These are phyloP conservation scores for Chauna torquata DNA, from an alignment of 2,113 vertebrate species.

Conservation along the genomic window DNA sequence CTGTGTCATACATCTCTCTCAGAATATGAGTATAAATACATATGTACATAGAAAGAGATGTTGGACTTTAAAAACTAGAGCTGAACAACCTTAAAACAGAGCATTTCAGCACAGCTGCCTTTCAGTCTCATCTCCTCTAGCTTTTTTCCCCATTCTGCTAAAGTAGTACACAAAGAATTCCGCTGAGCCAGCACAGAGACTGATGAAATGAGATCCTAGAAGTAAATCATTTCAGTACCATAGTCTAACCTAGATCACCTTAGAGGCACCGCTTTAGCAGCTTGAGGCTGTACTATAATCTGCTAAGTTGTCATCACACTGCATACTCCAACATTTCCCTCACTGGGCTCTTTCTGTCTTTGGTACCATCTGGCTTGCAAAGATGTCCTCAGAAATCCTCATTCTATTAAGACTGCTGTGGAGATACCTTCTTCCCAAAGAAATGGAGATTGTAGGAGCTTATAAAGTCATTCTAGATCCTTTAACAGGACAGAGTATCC, in stretches of 20 bases:
- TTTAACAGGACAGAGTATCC: neutral
- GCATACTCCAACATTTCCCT: neutral
- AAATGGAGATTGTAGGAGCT: neutral
- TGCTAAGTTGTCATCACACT: conserved; percentile 12
- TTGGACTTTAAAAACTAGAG: neutral
- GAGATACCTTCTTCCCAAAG: neutral
- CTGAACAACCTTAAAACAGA: neutral
- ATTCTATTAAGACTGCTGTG: neutral
- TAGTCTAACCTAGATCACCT: conserved; percentile 44
- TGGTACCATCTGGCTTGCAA: conserved; percentile 49
- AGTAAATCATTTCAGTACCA: neutral
- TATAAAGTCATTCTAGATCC: neutral
- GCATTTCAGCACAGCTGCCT: neutral
- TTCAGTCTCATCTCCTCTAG: neutral
- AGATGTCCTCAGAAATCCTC: conserved; percentile 22
- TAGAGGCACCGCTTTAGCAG: neutral
- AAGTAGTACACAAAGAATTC: neutral
- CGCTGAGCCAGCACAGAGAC: neutral
- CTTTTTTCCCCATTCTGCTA: neutral
- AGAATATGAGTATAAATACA: neutral
- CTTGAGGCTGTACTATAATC: conserved; percentile 7
- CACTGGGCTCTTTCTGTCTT: conserved; percentile 35
- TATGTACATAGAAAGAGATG: neutral
- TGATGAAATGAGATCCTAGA: neutral
- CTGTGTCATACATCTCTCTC: neutral